Evolutionary conservation across 2,113 vertebrate species (phyloP), one percentile per base, ranked within the genome.

Genomic region (Lepisosteus osseus): DNA sequence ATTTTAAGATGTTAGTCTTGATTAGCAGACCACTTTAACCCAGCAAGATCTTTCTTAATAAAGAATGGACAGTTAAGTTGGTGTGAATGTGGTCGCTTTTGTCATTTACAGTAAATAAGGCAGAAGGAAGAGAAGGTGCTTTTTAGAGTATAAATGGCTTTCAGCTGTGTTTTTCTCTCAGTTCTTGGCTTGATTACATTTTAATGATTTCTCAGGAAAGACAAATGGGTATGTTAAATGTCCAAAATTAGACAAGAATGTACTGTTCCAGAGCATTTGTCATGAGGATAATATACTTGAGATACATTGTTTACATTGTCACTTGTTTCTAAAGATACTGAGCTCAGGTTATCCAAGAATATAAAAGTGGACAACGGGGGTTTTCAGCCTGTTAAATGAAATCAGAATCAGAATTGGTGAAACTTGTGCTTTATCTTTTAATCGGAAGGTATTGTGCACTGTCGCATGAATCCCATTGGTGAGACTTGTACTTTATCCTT

Each of bases 191-290:
- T 91, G 91, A 93, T 93, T 88, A 89, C 88, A 88, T 92, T 91
- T 90, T 92, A 92, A 93, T 91, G 91, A 93, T 91, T 90, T 88
- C 85, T 88, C 83, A 81, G 84, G 84, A 84, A 86, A 92, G 90
- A 92, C 86, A 84, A 91, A 91, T 91, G 87, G 79, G 78, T 83
- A 80, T 85, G 87, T 87, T 91, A 88, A 91, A 88, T 88, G 88
- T 88, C 86, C 84, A 84, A 86, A 90, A 89, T 90, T 88, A 90
- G 88, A 89, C 84, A 79, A 86, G 88, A 77, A 83, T 73, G 80
- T 80, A 59, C 80, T 84, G 86, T 66, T 79, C 80, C 65, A 45
- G 85, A 80, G 83, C 84, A 85, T 90, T 90, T 89, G 87, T 87
- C 89, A 84, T 78, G 80, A 82, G 83, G 87, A 84, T 87, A 90